Evolutionary conservation across 2,888 invertebrate genomes (phyloP).

Genomic region (Phorcus lineatus): DNA sequence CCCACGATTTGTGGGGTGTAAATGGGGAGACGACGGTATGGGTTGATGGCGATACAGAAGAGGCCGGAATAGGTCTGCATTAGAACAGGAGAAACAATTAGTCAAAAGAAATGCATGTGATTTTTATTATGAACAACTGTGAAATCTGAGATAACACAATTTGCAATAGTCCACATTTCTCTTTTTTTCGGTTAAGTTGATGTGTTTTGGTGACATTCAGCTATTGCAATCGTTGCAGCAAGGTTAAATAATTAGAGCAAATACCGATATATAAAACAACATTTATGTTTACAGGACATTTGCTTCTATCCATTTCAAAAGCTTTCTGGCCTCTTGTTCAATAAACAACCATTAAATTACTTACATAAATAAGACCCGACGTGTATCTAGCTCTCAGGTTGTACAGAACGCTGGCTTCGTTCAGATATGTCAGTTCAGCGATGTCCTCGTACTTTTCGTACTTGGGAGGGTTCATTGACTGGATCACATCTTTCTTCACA

Average conservation of each 20-base stretch:
- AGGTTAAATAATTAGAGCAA: no score
- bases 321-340: no score
- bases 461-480: slow-evolving; percentile 75
- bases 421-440: slow-evolving; percentile 74
- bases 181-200: no score
- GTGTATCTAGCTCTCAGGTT: slow-evolving; percentile 69
- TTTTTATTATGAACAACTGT: no score
- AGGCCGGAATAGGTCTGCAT: slow-evolving; percentile 98
- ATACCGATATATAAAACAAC: no score
- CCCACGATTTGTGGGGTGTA: slow-evolving; percentile 97
- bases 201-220: no score
- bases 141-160: background rate
- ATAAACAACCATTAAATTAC: no score
- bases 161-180: no score
- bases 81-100: background rate
- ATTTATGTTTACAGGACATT: no score
- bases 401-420: slow-evolving; percentile 73
- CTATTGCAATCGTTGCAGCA: no score
- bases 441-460: slow-evolving; percentile 73
- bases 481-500: slow-evolving; percentile 79
- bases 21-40: slow-evolving; percentile 99
- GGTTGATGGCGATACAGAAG: slow-evolving; percentile 99
- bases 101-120: no score
- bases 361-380: slow-evolving; percentile 69
- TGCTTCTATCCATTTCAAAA: no score